A percentile compares a stretch with the other conserved stretches of the same genome.
These are phyloP conservation scores for Heliothis subflexa DNA, from an alignment of 1,140 invertebrate genomes.

Conservation along the genomic window DNA sequence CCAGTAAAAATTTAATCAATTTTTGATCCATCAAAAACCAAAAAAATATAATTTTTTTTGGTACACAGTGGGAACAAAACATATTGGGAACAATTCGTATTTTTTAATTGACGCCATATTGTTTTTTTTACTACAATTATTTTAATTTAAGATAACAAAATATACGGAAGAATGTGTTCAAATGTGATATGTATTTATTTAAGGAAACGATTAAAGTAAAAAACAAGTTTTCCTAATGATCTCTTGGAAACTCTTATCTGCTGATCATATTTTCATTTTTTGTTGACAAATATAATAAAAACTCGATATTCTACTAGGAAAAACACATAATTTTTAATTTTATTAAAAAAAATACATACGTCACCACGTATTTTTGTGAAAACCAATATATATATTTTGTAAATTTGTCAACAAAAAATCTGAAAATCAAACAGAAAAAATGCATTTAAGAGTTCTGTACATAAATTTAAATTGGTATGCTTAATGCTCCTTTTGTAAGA, in stretches of 20 bases:
- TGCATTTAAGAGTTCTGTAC: slow-evolving; percentile 82
- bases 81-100: slow-evolving; percentile 65
- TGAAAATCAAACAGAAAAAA: slow-evolving; percentile 55
- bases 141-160: slow-evolving; percentile 75
- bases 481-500: slow-evolving; percentile 74
- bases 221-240: slow-evolving; percentile 85
- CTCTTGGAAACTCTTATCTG: slow-evolving; percentile 83
- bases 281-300: slow-evolving; percentile 47
- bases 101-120: slow-evolving; percentile 55
- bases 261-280: slow-evolving; percentile 60
- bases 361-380: too few relatives aligned
- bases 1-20: not conserved
- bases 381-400: not conserved
- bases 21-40: not conserved
- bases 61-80: slow-evolving; percentile 63
- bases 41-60: not conserved
- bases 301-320: not conserved
- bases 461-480: slow-evolving; percentile 85
- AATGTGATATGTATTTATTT: slow-evolving; percentile 85
- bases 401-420: slow-evolving; percentile 51
- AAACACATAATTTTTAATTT: not conserved
- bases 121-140: slow-evolving; percentile 47
- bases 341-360: too few relatives aligned
- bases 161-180: slow-evolving; percentile 83
- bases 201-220: slow-evolving; percentile 73